Evolutionary conservation across 2,888 invertebrate species (phyloP), one percentile per base, ranked within the genome.

Genomic region (Andrena dorsata): DNA sequence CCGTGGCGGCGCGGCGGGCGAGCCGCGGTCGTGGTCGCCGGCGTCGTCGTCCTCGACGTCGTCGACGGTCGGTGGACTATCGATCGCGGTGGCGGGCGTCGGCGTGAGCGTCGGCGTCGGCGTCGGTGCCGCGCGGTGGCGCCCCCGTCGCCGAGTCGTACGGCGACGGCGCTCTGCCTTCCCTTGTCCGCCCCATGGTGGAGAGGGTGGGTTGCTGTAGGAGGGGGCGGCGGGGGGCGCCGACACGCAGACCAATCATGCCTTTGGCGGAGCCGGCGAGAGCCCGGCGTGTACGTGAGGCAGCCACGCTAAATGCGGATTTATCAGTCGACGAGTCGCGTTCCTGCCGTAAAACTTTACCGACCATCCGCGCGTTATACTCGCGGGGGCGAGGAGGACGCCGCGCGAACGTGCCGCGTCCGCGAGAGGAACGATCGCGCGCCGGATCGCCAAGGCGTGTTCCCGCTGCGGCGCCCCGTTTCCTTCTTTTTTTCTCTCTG

Each of bases 31-130:
- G 49, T 56, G 77, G 65, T 41, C 76, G 68, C 30, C 70, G 73
- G 68, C 75, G 60, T 73, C 76, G 77, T 60, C 77, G 64, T 77
- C 80, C 74, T 75, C 76, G 64, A 71, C 89, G 88, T 86, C 90
- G 89, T 79, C 90, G 85, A 74, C 88, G 85, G 82, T 82, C 69
- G 89, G 66, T 81, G 88, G 88, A 88, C 90, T 93, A 93, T 93
- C 93, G 93, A 93, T 93, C 93, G 86, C 93, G 86, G 87, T 70
- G 72, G 90, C 92, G 92, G 92, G 91, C 92, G 92, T 91, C 90
- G 91, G 90, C 92, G 89, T 41, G 41, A 41, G 41, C 41, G 41
- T 16, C 41, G 91, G 90, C 35, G 35, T 10, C 35, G 91, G 90
- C 91, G 89, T 87, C 83, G 87, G 82, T 83, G 89, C 92, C 93